Percentiles rank a stretch among this genome's conserved stretches.
Evolutionary conservation across 2,113 vertebrate species (phyloP).

Genomic region (Monarcha castaneiventris): DNA sequence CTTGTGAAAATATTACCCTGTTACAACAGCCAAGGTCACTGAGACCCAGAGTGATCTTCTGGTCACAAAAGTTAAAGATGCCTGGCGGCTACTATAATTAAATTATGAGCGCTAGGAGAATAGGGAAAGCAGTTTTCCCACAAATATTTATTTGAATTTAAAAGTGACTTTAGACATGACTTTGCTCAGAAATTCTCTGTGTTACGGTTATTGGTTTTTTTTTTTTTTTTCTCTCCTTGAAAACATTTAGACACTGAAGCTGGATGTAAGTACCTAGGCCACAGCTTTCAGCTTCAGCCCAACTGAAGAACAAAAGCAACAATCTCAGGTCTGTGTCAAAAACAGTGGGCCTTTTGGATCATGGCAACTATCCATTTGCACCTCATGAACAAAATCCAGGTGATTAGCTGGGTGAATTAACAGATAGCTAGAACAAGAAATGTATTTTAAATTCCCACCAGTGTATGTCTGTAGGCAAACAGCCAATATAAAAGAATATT

Average conservation of each 20-base stretch:
- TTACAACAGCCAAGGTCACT: constrained; percentile 21
- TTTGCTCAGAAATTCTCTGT: not conserved
- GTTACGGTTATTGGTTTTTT: not conserved
- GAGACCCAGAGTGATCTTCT: constrained; percentile 28
- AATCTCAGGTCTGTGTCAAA: not conserved
- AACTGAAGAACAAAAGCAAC: not conserved
- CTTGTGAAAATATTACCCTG: constrained; percentile 29
- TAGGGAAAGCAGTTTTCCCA: constrained; percentile 39
- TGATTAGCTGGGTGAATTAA: not conserved
- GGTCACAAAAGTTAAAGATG: constrained; percentile 55
- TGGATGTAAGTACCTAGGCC: not conserved
- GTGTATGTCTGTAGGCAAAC: not conserved
- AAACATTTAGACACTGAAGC: not conserved
- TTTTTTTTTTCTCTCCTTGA: not conserved
- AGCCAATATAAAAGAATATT: not conserved
- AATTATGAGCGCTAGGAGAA: constrained; percentile 45
- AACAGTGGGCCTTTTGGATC: not conserved
- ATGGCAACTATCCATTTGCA: not conserved
- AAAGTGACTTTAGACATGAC: not conserved
- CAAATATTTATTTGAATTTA: constrained; percentile 61
- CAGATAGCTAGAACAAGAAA: not conserved
- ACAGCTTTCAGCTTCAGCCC: not conserved
- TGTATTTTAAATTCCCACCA: not conserved
- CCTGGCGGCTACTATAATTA: constrained; percentile 55
- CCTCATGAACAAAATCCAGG: not conserved